Evolutionary conservation across 2,797 vertebrate species (phyloP).

Genomic region (Enteromius anoplus): DNA sequence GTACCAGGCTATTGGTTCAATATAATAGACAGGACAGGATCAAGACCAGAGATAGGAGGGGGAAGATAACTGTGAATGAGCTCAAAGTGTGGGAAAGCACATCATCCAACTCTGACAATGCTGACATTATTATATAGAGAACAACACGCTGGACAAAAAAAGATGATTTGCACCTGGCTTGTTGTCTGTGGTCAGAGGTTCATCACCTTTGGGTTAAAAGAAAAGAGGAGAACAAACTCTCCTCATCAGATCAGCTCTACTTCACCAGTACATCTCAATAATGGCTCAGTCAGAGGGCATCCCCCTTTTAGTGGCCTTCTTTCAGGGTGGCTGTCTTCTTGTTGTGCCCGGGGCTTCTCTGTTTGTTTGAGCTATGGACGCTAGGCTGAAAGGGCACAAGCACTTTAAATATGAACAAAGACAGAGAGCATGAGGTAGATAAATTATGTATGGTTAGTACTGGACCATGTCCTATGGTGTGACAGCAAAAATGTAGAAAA

Average conservation of each 20-base stretch:
- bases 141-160: constrained; percentile 49
- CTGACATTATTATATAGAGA: constrained; percentile 47
- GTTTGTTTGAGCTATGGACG: constrained; percentile 75
- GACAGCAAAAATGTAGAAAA: no score
- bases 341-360: constrained; percentile 71
- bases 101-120: constrained; percentile 34
- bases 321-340: constrained; percentile 73
- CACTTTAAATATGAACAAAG: constrained; percentile 31
- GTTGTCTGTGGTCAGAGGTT: constrained; percentile 53
- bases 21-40: constrained; percentile 48
- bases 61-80: constrained; percentile 26
- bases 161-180: constrained; percentile 53
- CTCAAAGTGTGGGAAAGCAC: constrained; percentile 56
- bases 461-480: no score
- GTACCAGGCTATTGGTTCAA: constrained; percentile 30
- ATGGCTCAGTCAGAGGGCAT: constrained; percentile 70
- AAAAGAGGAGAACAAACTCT: constrained; percentile 41
- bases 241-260: constrained; percentile 54
- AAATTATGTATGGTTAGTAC: no score
- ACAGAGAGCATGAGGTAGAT: constrained; percentile 27
- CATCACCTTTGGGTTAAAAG: constrained; percentile 54
- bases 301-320: constrained; percentile 65
- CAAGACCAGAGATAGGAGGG: constrained; percentile 38
- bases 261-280: constrained; percentile 69
- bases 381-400: constrained; percentile 48